Conservation (phyloP, 2,888 invertebrate genomes). For the Eristalis tenax region DNA sequence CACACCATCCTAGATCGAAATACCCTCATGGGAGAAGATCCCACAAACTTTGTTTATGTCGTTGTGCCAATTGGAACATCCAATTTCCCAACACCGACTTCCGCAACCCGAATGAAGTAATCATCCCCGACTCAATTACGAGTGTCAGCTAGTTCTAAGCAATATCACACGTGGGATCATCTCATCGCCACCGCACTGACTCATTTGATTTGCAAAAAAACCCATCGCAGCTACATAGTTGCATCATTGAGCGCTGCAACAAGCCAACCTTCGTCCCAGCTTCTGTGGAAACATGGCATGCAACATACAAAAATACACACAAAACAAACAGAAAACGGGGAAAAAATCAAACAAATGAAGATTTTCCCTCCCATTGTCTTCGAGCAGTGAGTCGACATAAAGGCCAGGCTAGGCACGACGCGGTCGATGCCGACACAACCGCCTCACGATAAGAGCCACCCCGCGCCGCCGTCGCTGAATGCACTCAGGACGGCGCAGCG, state of each 20-base stretch:
- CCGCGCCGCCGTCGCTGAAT: neutral
- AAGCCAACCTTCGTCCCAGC: neutral
- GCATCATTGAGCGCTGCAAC: neutral
- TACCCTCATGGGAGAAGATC: too few relatives aligned
- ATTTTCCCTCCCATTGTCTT: constrained; percentile 61
- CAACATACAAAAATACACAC: constrained; percentile 25
- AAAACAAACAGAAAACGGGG: constrained; percentile 3
- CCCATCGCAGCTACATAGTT: neutral
- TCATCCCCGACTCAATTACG: neutral
- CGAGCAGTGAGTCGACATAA: constrained; percentile 56
- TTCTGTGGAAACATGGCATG: neutral
- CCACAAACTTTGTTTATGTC: too few relatives aligned
- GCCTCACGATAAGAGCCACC: constrained; percentile 58
- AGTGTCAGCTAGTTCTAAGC: neutral
- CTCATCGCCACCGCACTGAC: neutral
- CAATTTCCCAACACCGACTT: neutral
- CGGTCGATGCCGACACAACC: constrained; percentile 63
- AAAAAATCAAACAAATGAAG: constrained; percentile 33
- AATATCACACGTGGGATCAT: neutral
- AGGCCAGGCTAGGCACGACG: constrained; percentile 71
- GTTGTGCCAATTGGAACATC: too few relatives aligned
- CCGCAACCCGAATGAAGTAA: neutral
- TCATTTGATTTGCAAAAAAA: neutral
- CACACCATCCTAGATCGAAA: too few relatives aligned
- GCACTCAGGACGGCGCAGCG: constrained; percentile 29